Percentiles rank a stretch among this genome's conserved stretches.
Evolutionary conservation across 2,797 vertebrate species (phyloP).

Genomic region (Catharus ustulatus): DNA sequence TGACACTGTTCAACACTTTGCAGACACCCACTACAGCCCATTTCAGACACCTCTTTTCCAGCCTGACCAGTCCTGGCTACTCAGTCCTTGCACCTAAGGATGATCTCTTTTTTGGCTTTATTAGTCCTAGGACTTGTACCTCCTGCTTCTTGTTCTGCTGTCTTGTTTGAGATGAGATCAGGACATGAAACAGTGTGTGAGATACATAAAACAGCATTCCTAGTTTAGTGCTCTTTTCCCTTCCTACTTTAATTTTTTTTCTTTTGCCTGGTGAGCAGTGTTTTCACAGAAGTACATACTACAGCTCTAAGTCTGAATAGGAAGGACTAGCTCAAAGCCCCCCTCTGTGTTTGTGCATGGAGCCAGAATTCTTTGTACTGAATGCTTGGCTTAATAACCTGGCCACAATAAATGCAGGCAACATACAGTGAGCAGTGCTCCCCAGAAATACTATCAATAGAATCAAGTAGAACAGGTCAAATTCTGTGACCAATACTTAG

Average conservation of each 20-base stretch:
- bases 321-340: neutral
- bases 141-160: neutral
- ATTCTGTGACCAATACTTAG: neutral
- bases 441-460: neutral
- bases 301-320: neutral
- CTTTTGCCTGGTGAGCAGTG: neutral
- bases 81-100: neutral
- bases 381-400: neutral
- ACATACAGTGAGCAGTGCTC: neutral
- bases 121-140: neutral
- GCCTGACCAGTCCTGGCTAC: neutral
- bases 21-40: neutral
- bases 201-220: neutral
- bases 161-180: neutral
- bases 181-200: neutral
- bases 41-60: neutral
- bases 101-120: neutral
- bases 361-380: neutral
- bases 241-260: neutral
- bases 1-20: neutral
- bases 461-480: neutral
- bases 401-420: neutral
- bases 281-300: neutral
- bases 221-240: neutral
- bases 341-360: accelerated